Percentiles rank a stretch among this genome's conserved stretches.
Evolutionary conservation across 2,888 invertebrate species (phyloP).

Genomic region (Chouioia cunea): DNA sequence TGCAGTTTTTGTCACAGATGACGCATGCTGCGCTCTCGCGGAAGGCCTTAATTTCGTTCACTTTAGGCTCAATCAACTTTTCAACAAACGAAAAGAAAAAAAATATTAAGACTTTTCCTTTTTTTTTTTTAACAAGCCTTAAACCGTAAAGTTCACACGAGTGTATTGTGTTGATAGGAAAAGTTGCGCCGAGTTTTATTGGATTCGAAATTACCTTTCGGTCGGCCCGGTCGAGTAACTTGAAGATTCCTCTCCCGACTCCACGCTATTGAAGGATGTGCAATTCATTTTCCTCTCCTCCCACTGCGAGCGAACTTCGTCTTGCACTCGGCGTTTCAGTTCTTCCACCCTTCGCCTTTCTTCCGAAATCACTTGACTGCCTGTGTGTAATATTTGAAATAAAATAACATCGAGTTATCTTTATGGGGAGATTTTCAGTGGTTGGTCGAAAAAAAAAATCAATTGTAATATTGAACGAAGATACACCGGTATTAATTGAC

Average conservation of each 20-base stretch:
- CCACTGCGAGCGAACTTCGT: constrained; percentile 92
- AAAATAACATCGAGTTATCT: constrained; percentile 21
- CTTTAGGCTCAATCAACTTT: constrained; percentile 3
- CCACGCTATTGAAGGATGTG: constrained; percentile 75
- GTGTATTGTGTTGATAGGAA: background rate
- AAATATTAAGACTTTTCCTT: too few species aligned
- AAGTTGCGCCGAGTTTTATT: constrained; percentile 5
- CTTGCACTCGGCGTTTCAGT: constrained; percentile 86
- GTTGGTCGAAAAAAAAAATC: too few species aligned
- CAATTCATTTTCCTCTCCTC: constrained; percentile 77
- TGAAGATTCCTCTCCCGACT: constrained; percentile 74
- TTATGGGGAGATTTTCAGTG: background rate
- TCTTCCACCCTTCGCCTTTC: constrained; percentile 89
- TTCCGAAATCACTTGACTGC: constrained; percentile 91
- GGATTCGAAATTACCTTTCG: constrained; percentile 66
- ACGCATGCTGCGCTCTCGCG: constrained; percentile 31
- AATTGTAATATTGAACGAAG: too few species aligned
- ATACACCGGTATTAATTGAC: too few species aligned
- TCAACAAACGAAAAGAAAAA: too few species aligned
- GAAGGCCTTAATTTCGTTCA: constrained; percentile 31
- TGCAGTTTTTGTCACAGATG: constrained; percentile 23
- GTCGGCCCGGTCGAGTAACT: constrained; percentile 73
- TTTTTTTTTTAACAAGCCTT: background rate
- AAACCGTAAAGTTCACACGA: background rate
- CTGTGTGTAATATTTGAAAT: constrained; percentile 69